Conservation (phyloP, 2,113 vertebrate genomes). For the Cephalopholis sonnerati region DNA sequence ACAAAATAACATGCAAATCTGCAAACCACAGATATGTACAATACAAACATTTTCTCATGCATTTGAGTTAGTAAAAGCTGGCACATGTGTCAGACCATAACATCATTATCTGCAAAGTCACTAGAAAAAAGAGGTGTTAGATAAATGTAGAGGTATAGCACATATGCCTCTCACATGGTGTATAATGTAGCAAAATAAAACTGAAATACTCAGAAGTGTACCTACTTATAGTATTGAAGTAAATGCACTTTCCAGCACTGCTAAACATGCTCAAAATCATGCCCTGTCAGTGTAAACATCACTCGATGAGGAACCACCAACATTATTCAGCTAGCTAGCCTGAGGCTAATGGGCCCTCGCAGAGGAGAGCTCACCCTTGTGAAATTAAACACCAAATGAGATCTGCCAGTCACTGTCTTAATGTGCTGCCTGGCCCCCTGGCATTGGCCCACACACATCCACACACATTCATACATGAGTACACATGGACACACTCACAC, state of each 20-base stretch:
- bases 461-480: slow-evolving; percentile 25
- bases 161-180: too few relatives aligned
- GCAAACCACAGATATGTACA: too few relatives aligned
- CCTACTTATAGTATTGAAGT: neutral
- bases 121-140: too few relatives aligned
- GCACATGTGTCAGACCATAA: too few relatives aligned
- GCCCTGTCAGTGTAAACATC: slow-evolving; percentile 45
- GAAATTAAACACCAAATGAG: slow-evolving; percentile 82
- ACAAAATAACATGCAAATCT: too few relatives aligned
- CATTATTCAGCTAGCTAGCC: slow-evolving; percentile 54
- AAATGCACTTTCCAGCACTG: neutral
- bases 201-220: neutral
- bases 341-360: slow-evolving; percentile 54
- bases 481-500: slow-evolving; percentile 3
- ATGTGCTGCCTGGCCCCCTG: slow-evolving; percentile 68
- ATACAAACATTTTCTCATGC: too few relatives aligned
- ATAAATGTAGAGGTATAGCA: too few relatives aligned
- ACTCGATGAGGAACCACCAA: slow-evolving; percentile 7
- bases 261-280: neutral
- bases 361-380: slow-evolving; percentile 64
- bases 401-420: slow-evolving; percentile 78
- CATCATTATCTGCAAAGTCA: too few relatives aligned
- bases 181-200: too few relatives aligned
- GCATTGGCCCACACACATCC: slow-evolving; percentile 46
- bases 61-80: too few relatives aligned